Percentiles rank a stretch among this genome's conserved stretches.
These are phyloP conservation scores for Drosophila robusta DNA, from an alignment of 2,888 invertebrate species.

Conservation along the genomic window DNA sequence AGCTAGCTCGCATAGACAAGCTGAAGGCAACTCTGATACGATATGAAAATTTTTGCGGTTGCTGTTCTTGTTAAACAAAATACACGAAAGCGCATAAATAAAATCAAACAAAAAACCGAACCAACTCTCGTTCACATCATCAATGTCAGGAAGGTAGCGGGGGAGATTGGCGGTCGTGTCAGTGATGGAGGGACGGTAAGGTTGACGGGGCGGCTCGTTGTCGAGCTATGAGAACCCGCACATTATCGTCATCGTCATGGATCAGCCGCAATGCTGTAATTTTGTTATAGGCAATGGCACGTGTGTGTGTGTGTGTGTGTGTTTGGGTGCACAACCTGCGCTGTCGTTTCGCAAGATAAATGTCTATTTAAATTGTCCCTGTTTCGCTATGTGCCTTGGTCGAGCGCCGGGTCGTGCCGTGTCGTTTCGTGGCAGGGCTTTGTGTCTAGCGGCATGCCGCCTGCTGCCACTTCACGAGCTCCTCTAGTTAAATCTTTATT, in stretches of 20 bases:
- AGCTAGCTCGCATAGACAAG: slow-evolving; percentile 37
- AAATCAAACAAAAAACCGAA: slow-evolving; percentile 70
- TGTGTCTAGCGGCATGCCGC: slow-evolving; percentile 72
- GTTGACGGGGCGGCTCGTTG: slow-evolving; percentile 3
- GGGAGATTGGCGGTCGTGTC: background rate
- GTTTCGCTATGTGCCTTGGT: slow-evolving; percentile 61
- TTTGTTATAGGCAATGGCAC: slow-evolving; percentile 71
- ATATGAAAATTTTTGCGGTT: slow-evolving; percentile 54
- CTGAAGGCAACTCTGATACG: slow-evolving; percentile 25
- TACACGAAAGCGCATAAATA: slow-evolving; percentile 73
- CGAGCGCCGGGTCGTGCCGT: slow-evolving; percentile 13
- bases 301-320: slow-evolving; percentile 29
- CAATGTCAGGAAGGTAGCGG: slow-evolving; percentile 38
- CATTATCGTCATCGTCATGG: slow-evolving; percentile 76
- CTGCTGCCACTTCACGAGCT: slow-evolving; percentile 73
- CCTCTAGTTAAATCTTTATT: slow-evolving; percentile 80
- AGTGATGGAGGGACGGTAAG: background rate
- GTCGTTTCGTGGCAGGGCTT: slow-evolving; percentile 31
- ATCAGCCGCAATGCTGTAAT: slow-evolving; percentile 76
- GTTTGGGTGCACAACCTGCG: slow-evolving; percentile 62
- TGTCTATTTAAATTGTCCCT: slow-evolving; percentile 80
- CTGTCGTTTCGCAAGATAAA: slow-evolving; percentile 74
- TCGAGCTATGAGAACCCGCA: slow-evolving; percentile 51
- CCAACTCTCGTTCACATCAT: slow-evolving; percentile 59
- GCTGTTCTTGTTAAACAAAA: slow-evolving; percentile 64